Base-by-base conservation (phyloP, 2,113 vertebrate genomes). In the Morone chrysops region DNA sequence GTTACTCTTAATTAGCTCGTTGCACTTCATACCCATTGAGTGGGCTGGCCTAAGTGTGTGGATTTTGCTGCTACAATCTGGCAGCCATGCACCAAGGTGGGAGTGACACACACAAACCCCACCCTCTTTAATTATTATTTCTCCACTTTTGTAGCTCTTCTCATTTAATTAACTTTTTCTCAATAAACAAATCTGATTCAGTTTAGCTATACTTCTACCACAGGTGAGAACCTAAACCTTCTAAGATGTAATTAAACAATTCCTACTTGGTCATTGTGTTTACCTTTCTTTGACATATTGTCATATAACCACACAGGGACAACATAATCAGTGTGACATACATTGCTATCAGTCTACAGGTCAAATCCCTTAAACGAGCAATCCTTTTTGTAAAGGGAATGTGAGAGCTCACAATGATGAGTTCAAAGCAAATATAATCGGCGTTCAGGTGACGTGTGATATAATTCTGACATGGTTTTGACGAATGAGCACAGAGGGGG, bases 381-480 rank as follows among this genome's bases (percentile, higher is more conserved):
- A 54, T 50, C 17, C 22, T 54, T 68, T 83, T 40, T 65, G 22
- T 74, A 40, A 62, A 68, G 50, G 51, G 53, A 79, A 65, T n/a
- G 4, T 43, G 11, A 68, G 54, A 72, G 79, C 68, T 79, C 78
- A 87, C 63, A 85, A 85, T 71, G 77, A 86, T 47, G 74, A 70
- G 48, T 63, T 87, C 36, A 84, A 59, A 67, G 66, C 74, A 82
- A 69, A 88, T 61, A 80, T 87, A 85, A 86, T 87, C 89, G 86
- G 84, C 65, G 62, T 85, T 80, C 61, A 70, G 86, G 73, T 50
- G 18, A 78, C 18, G 53, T 78, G 76, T 89, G 77, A 90, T 86
- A 74, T 87, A 79, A 90, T 83, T 82, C 82, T 69, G 67, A 86
- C 84, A 87, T 69, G 73, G 76, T 84, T 92, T 84, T 70, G 83